phyloP scores from a whole-genome alignment of 2,888 invertebrate species.

The Callosobruchus maculatus region DNA sequence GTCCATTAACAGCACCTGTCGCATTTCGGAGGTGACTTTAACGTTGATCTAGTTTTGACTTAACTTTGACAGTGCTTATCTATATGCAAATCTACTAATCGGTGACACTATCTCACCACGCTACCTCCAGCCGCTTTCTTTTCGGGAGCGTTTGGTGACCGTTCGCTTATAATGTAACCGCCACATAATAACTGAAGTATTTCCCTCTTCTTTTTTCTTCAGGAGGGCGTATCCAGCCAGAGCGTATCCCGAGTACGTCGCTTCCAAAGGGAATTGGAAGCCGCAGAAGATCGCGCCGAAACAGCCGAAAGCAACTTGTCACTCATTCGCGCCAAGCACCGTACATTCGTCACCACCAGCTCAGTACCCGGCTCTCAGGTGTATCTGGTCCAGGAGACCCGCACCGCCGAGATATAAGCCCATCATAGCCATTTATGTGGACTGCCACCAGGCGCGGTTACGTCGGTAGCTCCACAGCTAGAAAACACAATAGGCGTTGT shows the following conservation, averaged over 20 bases:
- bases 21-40: too few species aligned
- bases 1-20: too few species aligned
- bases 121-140: too few species aligned
- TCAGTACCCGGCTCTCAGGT: conserved; percentile 89
- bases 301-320: conserved; percentile 91
- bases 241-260: conserved; percentile 93
- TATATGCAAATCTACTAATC: too few species aligned
- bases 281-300: conserved; percentile 95
- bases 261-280: conserved; percentile 97
- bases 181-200: background rate
- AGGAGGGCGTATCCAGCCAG: conserved; percentile 90
- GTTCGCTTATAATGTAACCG: too few species aligned
- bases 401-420: conserved; percentile 45
- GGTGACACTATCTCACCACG: too few species aligned
- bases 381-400: conserved; percentile 85
- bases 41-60: too few species aligned
- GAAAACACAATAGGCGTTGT: too few species aligned
- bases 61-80: too few species aligned
- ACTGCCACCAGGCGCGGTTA: conserved; percentile 6
- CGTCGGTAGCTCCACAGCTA: background rate
- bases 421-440: conserved; percentile 22
- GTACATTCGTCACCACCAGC: conserved; percentile 94
- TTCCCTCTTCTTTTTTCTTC: conserved; percentile 17
- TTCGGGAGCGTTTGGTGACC: too few species aligned
- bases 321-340: conserved; percentile 96